These are phyloP conservation scores for Cyprinodon brontotheroides DNA, from an alignment of 2,113 vertebrate species.

Conservation along the genomic window DNA sequence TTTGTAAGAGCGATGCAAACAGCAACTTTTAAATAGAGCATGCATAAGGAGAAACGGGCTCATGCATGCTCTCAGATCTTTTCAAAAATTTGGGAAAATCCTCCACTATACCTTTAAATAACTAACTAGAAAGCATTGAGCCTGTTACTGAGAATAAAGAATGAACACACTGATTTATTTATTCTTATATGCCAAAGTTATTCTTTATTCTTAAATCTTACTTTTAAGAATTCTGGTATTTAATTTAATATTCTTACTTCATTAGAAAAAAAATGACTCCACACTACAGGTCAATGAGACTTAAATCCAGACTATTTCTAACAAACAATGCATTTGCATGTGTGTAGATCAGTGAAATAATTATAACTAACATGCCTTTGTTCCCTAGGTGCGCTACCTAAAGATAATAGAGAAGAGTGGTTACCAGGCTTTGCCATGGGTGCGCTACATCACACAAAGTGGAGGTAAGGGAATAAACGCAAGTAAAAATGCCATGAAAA, in stretches of 20 bases:
- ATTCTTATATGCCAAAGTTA: too few species aligned
- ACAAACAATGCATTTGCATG: not conserved
- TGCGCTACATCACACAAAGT: constrained; percentile 85
- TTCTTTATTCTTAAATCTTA: too few species aligned
- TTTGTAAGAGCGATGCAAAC: too few species aligned
- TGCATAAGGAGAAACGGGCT: too few species aligned
- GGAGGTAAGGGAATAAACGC: constrained; percentile 76
- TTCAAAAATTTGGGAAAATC: too few species aligned
- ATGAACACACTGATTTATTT: not conserved
- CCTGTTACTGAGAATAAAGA: not conserved
- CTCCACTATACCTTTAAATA: too few species aligned
- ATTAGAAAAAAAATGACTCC: not conserved
- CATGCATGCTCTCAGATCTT: too few species aligned
- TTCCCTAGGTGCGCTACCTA: constrained; percentile 82
- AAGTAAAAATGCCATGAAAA: not conserved
- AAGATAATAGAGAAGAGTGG: constrained; percentile 88
- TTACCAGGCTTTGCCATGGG: constrained; percentile 85
- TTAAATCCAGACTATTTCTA: not conserved
- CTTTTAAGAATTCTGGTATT: not conserved
- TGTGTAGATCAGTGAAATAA: constrained; percentile 8
- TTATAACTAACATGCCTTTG: constrained; percentile 12
- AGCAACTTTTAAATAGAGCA: too few species aligned
- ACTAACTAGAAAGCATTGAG: not conserved
- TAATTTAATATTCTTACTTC: not conserved
- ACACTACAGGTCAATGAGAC: too few species aligned